These are phyloP conservation scores for Aleiodes sp. DNA, from an alignment of 1,140 invertebrate species.

Conservation along the genomic window DNA sequence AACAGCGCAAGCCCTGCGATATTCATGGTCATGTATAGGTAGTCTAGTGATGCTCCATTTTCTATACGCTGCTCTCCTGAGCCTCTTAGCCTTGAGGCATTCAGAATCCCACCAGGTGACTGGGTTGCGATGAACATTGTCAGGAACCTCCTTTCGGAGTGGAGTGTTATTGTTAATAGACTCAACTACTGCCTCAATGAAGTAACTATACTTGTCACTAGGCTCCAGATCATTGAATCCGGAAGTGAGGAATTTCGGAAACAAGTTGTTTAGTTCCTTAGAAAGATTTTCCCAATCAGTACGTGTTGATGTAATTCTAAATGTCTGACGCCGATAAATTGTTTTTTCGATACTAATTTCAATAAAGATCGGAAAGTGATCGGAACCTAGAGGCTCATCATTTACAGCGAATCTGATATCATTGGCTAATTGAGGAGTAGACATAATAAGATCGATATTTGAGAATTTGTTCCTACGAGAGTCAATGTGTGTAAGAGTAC, in stretches of 20 bases:
- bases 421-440: conserved; percentile 9
- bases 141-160: background rate
- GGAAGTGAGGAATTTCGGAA: background rate
- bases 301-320: conserved; percentile 14
- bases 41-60: conserved; percentile 1
- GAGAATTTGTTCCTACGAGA: background rate
- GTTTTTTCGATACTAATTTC: background rate
- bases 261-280: background rate
- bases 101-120: conserved; percentile 21
- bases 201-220: background rate
- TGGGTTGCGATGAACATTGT: background rate
- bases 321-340: background rate
- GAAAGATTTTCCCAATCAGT: conserved; percentile 13
- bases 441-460: conserved; percentile 25
- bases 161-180: background rate
- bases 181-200: background rate
- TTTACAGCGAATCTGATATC: background rate
- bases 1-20: background rate
- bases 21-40: background rate
- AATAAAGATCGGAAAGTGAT: conserved; percentile 25
- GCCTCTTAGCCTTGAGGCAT: conserved; percentile 1
- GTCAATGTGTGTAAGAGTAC: conserved; percentile 5
- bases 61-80: conserved; percentile 15
- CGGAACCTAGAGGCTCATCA: conserved; percentile 28
- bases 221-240: background rate